These are phyloP conservation scores for Ischnura elegans DNA, from an alignment of 2,888 invertebrate species.

Conservation along the genomic window DNA sequence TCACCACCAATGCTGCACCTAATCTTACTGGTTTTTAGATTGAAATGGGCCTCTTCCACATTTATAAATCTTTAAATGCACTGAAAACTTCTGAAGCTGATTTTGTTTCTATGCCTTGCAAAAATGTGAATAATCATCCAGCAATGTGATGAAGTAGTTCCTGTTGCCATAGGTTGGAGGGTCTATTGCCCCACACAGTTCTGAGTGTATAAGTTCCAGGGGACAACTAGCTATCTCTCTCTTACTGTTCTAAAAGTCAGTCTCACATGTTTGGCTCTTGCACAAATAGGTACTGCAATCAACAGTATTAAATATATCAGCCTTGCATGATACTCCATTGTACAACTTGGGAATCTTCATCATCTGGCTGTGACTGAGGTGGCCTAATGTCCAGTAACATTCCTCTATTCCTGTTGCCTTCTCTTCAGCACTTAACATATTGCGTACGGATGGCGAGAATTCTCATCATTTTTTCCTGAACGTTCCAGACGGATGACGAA, in stretches of 20 bases:
- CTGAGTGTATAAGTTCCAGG: constrained; percentile 74
- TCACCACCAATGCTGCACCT: neutral
- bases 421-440: neutral
- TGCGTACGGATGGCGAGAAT: too few species aligned
- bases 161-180: too few species aligned
- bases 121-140: too few species aligned
- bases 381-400: constrained; percentile 68
- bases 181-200: constrained; percentile 75
- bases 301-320: neutral
- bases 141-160: too few species aligned
- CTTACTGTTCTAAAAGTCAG: constrained; percentile 68
- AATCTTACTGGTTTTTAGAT: neutral
- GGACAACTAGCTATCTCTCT: constrained; percentile 66
- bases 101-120: neutral
- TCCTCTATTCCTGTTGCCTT: constrained; percentile 19
- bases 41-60: neutral
- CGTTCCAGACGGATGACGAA: too few species aligned
- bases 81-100: neutral
- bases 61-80: neutral
- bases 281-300: constrained; percentile 3
- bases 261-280: constrained; percentile 69
- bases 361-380: constrained; percentile 62
- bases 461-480: too few species aligned
- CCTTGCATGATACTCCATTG: constrained; percentile 24
- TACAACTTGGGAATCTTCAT: constrained; percentile 38